These are phyloP conservation scores for Xestia ashworthii DNA, from an alignment of 2,888 invertebrate genomes.

Conservation along the genomic window DNA sequence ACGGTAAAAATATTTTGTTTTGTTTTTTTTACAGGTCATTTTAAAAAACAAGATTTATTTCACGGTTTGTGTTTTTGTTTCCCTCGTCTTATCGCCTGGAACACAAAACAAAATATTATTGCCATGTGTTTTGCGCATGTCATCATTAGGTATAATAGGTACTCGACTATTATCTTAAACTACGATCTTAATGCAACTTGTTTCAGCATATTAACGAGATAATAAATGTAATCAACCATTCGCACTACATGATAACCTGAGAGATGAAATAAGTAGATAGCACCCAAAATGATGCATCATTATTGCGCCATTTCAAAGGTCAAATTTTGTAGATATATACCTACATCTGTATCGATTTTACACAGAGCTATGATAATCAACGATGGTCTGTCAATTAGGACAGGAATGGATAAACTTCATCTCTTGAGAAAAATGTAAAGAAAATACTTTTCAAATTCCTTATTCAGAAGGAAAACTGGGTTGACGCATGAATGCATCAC, in stretches of 20 bases:
- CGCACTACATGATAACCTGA: slow-evolving; percentile 15
- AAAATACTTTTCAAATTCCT: slow-evolving; percentile 3
- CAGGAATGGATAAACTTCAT: not conserved
- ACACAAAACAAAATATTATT: slow-evolving; percentile 26
- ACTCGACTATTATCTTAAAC: slow-evolving; percentile 15
- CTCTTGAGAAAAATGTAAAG: not conserved
- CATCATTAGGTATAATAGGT: not conserved
- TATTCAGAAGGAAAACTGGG: not conserved
- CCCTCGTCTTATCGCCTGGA: slow-evolving; percentile 18
- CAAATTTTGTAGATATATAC: not conserved
- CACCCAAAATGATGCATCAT: not conserved
- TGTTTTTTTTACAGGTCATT: not conserved
- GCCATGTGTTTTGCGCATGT: not conserved
- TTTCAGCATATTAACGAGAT: slow-evolving; percentile 16
- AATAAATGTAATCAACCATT: slow-evolving; percentile 15
- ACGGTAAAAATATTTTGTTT: slow-evolving; percentile 23
- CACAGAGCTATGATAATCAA: not conserved
- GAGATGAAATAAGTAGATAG: slow-evolving; percentile 3
- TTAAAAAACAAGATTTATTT: slow-evolving; percentile 3
- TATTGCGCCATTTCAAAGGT: slow-evolving; percentile 1
- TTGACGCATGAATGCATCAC: not conserved
- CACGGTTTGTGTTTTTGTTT: slow-evolving; percentile 11
- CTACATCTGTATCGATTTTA: not conserved
- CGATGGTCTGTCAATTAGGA: not conserved
- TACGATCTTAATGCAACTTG: slow-evolving; percentile 15